phyloP scores from a whole-genome alignment of 2,888 invertebrate species.

The Lepidocyrtinus sp. region DNA sequence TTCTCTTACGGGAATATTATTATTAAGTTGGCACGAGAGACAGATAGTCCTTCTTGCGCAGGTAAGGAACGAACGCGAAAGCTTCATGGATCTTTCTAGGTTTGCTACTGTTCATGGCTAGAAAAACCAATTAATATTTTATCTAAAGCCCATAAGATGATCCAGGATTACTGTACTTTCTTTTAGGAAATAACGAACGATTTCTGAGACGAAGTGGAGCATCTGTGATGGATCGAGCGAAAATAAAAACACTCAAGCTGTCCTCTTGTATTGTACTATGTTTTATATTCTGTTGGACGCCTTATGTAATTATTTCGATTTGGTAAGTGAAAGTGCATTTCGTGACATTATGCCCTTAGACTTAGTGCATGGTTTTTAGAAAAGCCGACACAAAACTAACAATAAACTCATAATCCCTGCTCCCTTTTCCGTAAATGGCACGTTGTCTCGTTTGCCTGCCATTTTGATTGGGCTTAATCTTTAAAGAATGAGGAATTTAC shows the following conservation, averaged over 20 bases:
- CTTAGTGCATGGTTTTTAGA: too few relatives aligned
- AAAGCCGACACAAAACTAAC: too few relatives aligned
- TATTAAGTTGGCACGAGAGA: conserved; percentile 78
- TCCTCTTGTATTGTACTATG: conserved; percentile 61
- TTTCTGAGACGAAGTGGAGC: conserved; percentile 62
- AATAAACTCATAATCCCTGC: too few relatives aligned
- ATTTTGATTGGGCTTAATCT: too few relatives aligned
- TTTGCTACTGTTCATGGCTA: background rate
- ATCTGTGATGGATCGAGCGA: conserved; percentile 59
- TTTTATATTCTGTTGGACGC: conserved; percentile 60
- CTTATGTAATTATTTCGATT: conserved; percentile 49
- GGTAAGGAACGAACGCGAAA: conserved; percentile 29
- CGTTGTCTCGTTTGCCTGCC: too few relatives aligned
- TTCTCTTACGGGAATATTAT: conserved; percentile 82
- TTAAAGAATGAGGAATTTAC: too few relatives aligned
- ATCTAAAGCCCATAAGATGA: background rate
- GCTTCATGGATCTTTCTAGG: background rate
- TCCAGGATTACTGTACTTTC: background rate
- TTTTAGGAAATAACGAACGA: conserved; percentile 34
- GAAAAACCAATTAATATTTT: background rate
- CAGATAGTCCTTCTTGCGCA: conserved; percentile 21
- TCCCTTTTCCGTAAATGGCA: too few relatives aligned
- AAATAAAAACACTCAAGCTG: conserved; percentile 60
- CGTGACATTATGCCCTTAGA: too few relatives aligned
- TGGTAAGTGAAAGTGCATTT: conserved; percentile 77